These are phyloP conservation scores for Hephaestus fuliginosus DNA, from an alignment of 2,797 vertebrate species.

Conservation along the genomic window DNA sequence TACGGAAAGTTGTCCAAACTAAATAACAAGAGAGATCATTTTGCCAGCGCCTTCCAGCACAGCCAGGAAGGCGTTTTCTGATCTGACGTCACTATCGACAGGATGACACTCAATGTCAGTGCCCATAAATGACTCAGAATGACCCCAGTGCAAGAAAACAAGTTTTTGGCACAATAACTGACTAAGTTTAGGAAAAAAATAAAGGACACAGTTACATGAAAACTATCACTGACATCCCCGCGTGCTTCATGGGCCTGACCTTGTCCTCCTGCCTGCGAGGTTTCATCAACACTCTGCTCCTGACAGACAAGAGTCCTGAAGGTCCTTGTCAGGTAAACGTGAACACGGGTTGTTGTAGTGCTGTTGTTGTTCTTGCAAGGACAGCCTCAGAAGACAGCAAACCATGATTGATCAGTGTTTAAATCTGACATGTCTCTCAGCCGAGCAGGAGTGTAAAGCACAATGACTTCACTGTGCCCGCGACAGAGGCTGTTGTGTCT, in stretches of 20 bases:
- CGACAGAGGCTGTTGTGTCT: background rate
- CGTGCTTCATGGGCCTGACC: no score
- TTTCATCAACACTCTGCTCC: background rate
- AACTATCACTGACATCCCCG: no score
- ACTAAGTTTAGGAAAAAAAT: no score
- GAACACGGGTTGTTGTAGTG: no score
- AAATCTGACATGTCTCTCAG: background rate
- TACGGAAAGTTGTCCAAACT: background rate
- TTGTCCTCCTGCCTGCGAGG: background rate
- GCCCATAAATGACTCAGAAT: background rate
- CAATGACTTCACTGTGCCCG: background rate
- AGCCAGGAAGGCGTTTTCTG: no score
- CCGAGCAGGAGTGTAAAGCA: background rate
- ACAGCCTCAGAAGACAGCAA: background rate
- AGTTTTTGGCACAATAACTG: background rate
- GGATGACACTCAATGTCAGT: background rate
- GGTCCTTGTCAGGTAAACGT: background rate
- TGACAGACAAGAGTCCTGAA: background rate
- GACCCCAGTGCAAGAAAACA: background rate
- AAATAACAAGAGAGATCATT: background rate
- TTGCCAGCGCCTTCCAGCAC: background rate
- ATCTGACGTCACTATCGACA: background rate
- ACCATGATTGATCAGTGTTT: background rate
- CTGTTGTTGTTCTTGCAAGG: background rate
- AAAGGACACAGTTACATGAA: no score